These are phyloP conservation scores for Corydoras sp. DNA, from an alignment of 2,113 vertebrate species.

Conservation along the genomic window DNA sequence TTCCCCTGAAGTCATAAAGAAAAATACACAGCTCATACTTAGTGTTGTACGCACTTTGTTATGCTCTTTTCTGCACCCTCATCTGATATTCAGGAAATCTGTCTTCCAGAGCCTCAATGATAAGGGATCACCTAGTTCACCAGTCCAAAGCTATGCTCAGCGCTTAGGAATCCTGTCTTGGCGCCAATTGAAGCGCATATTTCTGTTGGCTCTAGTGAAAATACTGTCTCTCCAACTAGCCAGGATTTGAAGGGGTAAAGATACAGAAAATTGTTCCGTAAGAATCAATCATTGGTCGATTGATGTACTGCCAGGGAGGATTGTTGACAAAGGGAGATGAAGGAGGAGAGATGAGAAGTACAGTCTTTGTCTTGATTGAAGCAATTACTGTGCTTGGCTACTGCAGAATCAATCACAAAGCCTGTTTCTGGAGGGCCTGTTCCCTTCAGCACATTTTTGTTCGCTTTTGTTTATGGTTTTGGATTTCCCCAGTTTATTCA, in stretches of 20 bases:
- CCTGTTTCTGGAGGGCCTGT: neutral
- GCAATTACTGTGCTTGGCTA: slow-evolving; percentile 14
- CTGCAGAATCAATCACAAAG: slow-evolving; percentile 5
- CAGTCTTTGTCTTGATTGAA: slow-evolving; percentile 27
- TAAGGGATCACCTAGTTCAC: slow-evolving; percentile 39
- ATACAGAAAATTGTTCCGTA: slow-evolving; percentile 49
- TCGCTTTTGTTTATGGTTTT: neutral
- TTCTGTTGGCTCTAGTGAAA: slow-evolving; percentile 40
- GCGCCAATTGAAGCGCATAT: slow-evolving; percentile 43
- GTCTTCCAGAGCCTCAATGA: slow-evolving; percentile 16
- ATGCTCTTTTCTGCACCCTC: neutral
- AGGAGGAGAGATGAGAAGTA: slow-evolving; percentile 44
- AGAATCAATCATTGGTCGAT: slow-evolving; percentile 49
- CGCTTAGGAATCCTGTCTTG: slow-evolving; percentile 31
- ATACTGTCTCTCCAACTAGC: slow-evolving; percentile 40
- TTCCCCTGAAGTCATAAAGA: slow-evolving; percentile 15
- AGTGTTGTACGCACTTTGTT: no score
- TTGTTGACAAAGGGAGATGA: slow-evolving; percentile 34
- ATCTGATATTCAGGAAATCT: slow-evolving; percentile 31
- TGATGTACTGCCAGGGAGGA: slow-evolving; percentile 49
- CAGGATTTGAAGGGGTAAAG: slow-evolving; percentile 26
- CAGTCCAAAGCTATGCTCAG: slow-evolving; percentile 24
- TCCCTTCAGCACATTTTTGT: neutral
- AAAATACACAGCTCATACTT: neutral
- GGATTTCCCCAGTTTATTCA: slow-evolving; percentile 31